A percentile compares a stretch with the other conserved stretches of the same genome.
Evolutionary conservation across 2,113 vertebrate genomes (phyloP).

Genomic region (Daubentonia madagascariensis): DNA sequence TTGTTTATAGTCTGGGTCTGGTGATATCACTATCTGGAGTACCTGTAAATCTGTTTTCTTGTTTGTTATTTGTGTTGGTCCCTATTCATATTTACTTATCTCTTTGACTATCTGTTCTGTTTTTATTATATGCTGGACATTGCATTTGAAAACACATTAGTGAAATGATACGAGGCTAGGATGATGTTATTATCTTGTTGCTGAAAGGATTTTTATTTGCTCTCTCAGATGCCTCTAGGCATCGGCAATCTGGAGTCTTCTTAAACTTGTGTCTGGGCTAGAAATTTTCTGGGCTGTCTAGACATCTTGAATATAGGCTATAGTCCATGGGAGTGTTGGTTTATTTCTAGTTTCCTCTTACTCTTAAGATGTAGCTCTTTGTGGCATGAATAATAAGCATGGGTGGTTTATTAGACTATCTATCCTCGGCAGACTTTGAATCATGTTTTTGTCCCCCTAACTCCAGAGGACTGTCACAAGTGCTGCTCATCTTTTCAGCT

Average conservation of each 20-base stretch:
- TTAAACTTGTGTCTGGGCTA: background rate
- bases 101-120: background rate
- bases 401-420: background rate
- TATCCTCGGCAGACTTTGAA: background rate
- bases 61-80: background rate
- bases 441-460: background rate
- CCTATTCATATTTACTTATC: background rate
- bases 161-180: background rate
- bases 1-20: background rate
- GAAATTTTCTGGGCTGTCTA: background rate
- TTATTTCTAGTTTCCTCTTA: background rate
- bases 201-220: background rate
- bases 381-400: too few species aligned
- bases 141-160: background rate
- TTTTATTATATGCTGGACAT: background rate
- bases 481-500: background rate
- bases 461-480: background rate
- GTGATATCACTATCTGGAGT: background rate
- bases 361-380: background rate
- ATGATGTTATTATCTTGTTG: background rate
- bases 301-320: background rate
- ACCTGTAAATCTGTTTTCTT: background rate
- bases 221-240: background rate
- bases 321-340: background rate
- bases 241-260: background rate